Percentiles rank a stretch among this genome's conserved stretches.
Conservation (phyloP, 2,113 vertebrate genomes). For the Polyodon spathula region DNA sequence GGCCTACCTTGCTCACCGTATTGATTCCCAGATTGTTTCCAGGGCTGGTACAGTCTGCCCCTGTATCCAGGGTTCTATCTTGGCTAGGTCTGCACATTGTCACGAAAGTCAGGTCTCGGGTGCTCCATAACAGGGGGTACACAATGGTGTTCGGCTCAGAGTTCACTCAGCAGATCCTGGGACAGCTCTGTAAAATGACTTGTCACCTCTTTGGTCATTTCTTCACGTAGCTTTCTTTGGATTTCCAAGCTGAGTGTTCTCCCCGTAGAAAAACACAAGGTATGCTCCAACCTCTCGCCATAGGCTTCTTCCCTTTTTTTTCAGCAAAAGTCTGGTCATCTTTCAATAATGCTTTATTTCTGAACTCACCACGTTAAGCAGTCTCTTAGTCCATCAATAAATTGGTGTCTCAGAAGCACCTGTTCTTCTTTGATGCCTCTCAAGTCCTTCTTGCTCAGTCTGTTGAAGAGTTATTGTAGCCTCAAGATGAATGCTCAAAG, state of each 20-base stretch:
- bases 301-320: background rate
- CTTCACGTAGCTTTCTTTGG: background rate
- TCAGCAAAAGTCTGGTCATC: background rate
- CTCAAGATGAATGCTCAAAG: too few relatives aligned
- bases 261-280: background rate
- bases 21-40: background rate
- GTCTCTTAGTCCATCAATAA: background rate
- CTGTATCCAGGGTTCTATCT: background rate
- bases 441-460: background rate
- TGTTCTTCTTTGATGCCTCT: background rate
- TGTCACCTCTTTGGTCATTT: background rate
- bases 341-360: background rate
- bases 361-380: background rate
- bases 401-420: background rate
- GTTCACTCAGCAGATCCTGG: background rate
- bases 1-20: background rate
- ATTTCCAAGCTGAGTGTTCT: background rate
- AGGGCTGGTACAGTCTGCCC: background rate
- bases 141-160: background rate
- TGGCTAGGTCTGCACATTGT: background rate
- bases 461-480: background rate
- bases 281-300: background rate
- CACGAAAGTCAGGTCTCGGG: background rate
- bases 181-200: background rate
- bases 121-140: background rate